Evolutionary conservation across 2,888 invertebrate species (phyloP).

Genomic region (Alcis repandata): DNA sequence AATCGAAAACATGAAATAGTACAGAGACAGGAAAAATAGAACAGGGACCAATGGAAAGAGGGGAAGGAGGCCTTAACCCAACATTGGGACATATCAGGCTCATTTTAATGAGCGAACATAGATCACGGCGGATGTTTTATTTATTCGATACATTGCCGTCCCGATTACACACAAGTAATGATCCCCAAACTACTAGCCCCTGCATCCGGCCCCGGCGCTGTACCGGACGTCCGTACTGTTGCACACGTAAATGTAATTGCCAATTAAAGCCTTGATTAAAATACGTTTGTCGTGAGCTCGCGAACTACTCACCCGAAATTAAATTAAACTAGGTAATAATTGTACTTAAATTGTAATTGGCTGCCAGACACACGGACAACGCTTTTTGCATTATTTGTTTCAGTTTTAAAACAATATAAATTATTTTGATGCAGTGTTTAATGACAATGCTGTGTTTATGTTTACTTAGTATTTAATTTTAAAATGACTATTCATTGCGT

Average conservation of each 20-base stretch:
- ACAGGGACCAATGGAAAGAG: too few relatives aligned
- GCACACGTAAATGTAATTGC: slow-evolving; percentile 42
- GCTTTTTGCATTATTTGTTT: background rate
- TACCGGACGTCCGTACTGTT: slow-evolving; percentile 10
- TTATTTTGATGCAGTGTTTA: background rate
- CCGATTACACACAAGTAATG: background rate
- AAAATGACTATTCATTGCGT: background rate
- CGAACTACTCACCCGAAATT: slow-evolving; percentile 16
- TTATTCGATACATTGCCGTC: background rate
- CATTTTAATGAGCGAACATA: too few relatives aligned
- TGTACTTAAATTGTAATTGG: slow-evolving; percentile 29
- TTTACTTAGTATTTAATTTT: background rate
- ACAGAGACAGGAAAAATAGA: too few relatives aligned
- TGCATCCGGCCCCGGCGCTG: slow-evolving; percentile 5
- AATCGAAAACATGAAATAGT: too few relatives aligned
- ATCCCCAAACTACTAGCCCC: background rate
- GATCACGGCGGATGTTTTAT: background rate
- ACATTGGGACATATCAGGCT: too few relatives aligned
- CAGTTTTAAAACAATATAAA: background rate
- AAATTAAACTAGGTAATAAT: slow-evolving; percentile 27
- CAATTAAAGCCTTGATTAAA: slow-evolving; percentile 46
- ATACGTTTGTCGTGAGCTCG: slow-evolving; percentile 30
- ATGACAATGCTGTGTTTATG: background rate
- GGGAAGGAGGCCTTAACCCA: too few relatives aligned
- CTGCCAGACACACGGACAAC: slow-evolving; percentile 8